These are phyloP conservation scores for Oxyruncus cristatus DNA, from an alignment of 2,113 vertebrate species.

Conservation along the genomic window DNA sequence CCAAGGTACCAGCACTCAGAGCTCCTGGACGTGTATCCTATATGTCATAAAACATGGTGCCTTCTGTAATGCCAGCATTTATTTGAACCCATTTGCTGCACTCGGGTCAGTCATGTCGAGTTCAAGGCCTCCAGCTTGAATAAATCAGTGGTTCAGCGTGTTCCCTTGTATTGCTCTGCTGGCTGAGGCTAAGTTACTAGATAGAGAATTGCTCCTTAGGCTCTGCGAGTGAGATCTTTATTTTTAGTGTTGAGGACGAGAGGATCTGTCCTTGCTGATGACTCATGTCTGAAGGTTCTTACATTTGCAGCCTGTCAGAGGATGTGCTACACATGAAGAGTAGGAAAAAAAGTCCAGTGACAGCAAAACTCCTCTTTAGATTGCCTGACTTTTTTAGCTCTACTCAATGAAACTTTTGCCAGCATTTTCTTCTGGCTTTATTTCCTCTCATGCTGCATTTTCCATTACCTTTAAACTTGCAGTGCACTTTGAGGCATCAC, in stretches of 20 bases:
- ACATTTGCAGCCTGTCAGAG: not conserved
- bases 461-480: not conserved
- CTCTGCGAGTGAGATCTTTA: not conserved
- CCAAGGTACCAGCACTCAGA: not conserved
- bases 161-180: not conserved
- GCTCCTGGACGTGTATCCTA: not conserved
- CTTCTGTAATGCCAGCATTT: slow-evolving; percentile 1
- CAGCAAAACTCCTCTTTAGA: not conserved
- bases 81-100: not conserved
- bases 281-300: slow-evolving; percentile 4
- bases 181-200: not conserved
- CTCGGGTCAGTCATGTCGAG: not conserved
- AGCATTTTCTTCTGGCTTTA: not conserved
- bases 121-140: slow-evolving; percentile 1
- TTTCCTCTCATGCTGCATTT: not conserved
- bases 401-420: not conserved
- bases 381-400: not conserved
- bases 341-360: not conserved
- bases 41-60: not conserved
- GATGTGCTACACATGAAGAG: not conserved
- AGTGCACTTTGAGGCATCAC: not conserved
- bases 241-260: not conserved
- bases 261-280: not conserved
- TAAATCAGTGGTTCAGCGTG: not conserved
- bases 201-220: not conserved